Base-by-base conservation (phyloP, 2,888 invertebrate species). In the Neoascia interrupta region DNA sequence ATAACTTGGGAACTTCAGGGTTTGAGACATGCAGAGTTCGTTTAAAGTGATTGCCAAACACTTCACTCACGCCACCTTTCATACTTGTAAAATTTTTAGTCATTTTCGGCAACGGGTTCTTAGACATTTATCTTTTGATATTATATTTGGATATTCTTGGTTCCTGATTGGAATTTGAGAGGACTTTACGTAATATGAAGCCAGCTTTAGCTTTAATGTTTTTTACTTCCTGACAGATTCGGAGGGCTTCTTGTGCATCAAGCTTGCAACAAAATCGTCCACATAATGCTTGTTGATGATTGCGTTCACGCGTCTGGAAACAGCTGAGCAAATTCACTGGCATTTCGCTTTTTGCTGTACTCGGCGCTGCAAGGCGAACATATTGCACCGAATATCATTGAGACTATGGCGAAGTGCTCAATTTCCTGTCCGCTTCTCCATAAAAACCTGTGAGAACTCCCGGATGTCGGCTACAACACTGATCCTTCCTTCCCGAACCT, bases 191-290 rank as follows among this genome's bases (percentile, higher is more conserved):
- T 13, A 41, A 18, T 11, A 34, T 15, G 11, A 63, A 51, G 5
- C 31, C 41, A 2, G 11, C 51, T 19, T 26, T 5, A 1, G 2
- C 19, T 3, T 63, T 15, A 5, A 63, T 10, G 8, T 16, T 31
- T 2, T 26, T 6, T 16, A 56, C 39, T 10, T 39, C 41, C 8
- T 21, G 41, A 5, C 28, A 43, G 5, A 58, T 18, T 26, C 18
- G 1, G 3, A 43, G 15, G 5, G 41, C 58, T 16, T 28, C 58
- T 28, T 66, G 8, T 53, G 70, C 26, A 1, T 39, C 45, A 66
- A 34, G 31, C 74, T 75, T n/a, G 53, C 47, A 10, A 81, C 31
- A 58, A 61, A 43, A 26, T 81, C 81, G 37, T 79, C 74, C 5
- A 79, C 74, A 10, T 79, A 79, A 19, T 61, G 56, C 4, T 74